Evolutionary conservation across 2,113 vertebrate genomes (phyloP), one percentile per base, ranked within the genome.

Genomic region (Ailuropoda melanoleuca): DNA sequence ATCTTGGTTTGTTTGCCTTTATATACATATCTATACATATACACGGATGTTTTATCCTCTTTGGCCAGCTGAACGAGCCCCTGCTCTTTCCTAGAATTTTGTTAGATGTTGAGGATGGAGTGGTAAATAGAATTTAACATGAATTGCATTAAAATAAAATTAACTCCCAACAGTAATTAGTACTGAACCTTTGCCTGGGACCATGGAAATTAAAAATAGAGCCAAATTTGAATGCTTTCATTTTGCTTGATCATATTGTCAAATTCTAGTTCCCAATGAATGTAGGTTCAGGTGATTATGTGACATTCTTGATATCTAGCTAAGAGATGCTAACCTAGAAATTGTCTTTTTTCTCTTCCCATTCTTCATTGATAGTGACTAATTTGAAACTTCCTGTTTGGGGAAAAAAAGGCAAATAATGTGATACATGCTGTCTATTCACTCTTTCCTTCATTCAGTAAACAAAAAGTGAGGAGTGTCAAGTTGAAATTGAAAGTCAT

Each of bases 361-460:
- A 9, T 46, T 62, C 4, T 78, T 95, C 7, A n/a, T 46, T 82
- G 58, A 90, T 24, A 34, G 21, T 96, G 31, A 34, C 34, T 68
- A 81, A 29, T 75, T 81, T 88, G 48, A 96, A 74, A 68, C 0
- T 4, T 88, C 0, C 12, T 84, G 3, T 31, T 96, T 72, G 17
- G 31, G 7, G 1, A 14, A 46, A 66, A n/a, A 34, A 64, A 84
- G 37, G 1, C 2, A 46, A 74, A 78, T 46, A 31, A 62, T 55
- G 2, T 62, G 14, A 13, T 94, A 86, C 60, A 7, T 39, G 3
- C 17, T 48, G 1, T 95, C 23, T 88, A 43, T 29, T 55, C 23
- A 80, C 1, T 87, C 50, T 56, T 50, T 66, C 18, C 17, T 88
- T 78, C 68, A 92, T 85, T 62, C 8, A 82, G 64, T 85, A 96